These are phyloP conservation scores for Paramormyrops hopkinsi DNA, from an alignment of 2,797 vertebrate genomes.

Conservation along the genomic window DNA sequence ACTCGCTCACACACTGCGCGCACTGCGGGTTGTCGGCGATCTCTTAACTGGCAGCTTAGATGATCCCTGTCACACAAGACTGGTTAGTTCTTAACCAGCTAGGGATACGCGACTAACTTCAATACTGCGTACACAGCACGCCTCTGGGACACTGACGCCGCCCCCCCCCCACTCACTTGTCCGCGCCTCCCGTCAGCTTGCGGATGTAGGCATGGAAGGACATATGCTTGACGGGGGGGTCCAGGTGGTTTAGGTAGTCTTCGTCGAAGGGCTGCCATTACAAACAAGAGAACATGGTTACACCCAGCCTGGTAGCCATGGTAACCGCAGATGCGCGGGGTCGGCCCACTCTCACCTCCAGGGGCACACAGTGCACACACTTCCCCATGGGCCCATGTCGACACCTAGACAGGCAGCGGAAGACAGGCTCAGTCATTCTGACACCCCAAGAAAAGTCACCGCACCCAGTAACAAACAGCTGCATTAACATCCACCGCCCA, in stretches of 20 bases:
- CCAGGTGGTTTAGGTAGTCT: slow-evolving; percentile 97
- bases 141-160: background rate
- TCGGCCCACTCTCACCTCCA: slow-evolving; percentile 71
- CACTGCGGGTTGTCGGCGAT: background rate
- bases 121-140: background rate
- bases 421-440: background rate
- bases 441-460: background rate
- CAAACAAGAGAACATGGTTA: background rate
- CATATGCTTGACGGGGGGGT: slow-evolving; percentile 99
- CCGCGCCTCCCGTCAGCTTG: slow-evolving; percentile 93
- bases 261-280: slow-evolving; percentile 90
- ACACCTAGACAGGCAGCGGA: slow-evolving; percentile 63
- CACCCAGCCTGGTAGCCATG: background rate
- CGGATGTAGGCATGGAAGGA: slow-evolving; percentile 98
- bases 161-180: slow-evolving; percentile 73
- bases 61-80: background rate
- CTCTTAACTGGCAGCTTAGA: background rate
- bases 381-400: slow-evolving; percentile 88
- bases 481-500: background rate
- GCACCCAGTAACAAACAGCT: background rate
- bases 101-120: background rate
- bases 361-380: slow-evolving; percentile 91
- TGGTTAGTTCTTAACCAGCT: background rate
- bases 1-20: background rate
- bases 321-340: slow-evolving; percentile 24